Evolutionary conservation across 2,797 vertebrate species (phyloP).

Genomic region (Jordanella pulchra): DNA sequence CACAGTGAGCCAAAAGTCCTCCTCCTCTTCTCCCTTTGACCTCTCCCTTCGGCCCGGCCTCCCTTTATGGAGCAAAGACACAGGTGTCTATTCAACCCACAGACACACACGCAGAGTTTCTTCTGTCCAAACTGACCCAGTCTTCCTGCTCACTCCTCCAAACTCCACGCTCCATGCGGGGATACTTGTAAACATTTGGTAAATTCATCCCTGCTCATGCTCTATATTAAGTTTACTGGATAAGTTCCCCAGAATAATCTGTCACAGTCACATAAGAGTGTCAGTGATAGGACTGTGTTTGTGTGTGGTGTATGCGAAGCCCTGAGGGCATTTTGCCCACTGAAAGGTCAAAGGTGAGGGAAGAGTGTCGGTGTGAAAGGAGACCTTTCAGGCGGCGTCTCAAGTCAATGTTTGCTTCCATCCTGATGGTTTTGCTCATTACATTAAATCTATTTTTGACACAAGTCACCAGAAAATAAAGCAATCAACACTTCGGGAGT

Average conservation of each 20-base stretch:
- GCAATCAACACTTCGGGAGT: not conserved
- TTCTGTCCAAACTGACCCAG: slow-evolving; percentile 53
- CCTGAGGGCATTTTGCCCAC: slow-evolving; percentile 66
- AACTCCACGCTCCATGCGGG: slow-evolving; percentile 21
- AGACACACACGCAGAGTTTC: slow-evolving; percentile 37
- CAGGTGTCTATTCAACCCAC: slow-evolving; percentile 70
- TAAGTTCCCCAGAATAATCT: slow-evolving; percentile 55
- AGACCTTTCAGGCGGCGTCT: slow-evolving; percentile 67
- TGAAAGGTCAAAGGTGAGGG: slow-evolving; percentile 80
- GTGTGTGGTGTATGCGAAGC: slow-evolving; percentile 45
- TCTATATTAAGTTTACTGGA: slow-evolving; percentile 76
- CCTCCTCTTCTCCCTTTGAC: slow-evolving; percentile 75
- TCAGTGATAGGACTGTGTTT: slow-evolving; percentile 32
- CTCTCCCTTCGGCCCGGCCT: slow-evolving; percentile 67
- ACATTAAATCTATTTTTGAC: slow-evolving; percentile 16
- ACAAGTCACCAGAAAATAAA: not conserved
- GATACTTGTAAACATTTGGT: slow-evolving; percentile 65
- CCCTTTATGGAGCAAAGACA: slow-evolving; percentile 72
- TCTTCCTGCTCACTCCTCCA: slow-evolving; percentile 39
- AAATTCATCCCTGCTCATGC: slow-evolving; percentile 61
- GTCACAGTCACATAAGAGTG: slow-evolving; percentile 49
- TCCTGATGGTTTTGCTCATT: slow-evolving; percentile 51
- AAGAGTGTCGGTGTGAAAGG: slow-evolving; percentile 74
- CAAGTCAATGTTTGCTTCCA: slow-evolving; percentile 58
- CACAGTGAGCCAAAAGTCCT: slow-evolving; percentile 77